These are phyloP conservation scores for Synergus japonicus DNA, from an alignment of 2,888 invertebrate species.

Conservation along the genomic window DNA sequence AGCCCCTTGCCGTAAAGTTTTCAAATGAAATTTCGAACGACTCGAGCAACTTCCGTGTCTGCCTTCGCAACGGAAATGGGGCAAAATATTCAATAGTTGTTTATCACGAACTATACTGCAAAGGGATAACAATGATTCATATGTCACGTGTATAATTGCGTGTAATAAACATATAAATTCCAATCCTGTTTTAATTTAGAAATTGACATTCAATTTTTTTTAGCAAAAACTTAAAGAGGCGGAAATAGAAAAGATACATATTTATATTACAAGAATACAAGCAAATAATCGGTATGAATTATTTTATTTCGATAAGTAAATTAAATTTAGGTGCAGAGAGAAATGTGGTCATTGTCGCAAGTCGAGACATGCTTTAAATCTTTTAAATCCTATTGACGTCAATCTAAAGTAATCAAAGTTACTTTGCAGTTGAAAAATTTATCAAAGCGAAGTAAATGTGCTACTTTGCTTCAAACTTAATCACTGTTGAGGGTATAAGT, in stretches of 20 bases:
- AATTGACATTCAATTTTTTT: neutral
- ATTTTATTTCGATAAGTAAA: neutral
- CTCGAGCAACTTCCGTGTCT: constrained; percentile 41
- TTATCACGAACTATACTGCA: constrained; percentile 37
- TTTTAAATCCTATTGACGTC: constrained; percentile 11
- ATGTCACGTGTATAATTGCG: constrained; percentile 18
- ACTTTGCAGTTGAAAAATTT: neutral
- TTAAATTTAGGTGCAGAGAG: neutral
- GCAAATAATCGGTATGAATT: no score
- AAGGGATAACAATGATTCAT: constrained; percentile 40
- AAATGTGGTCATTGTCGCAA: neutral
- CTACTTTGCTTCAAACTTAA: constrained; percentile 5
- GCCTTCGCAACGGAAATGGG: constrained; percentile 40
- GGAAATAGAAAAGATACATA: neutral
- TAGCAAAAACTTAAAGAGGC: neutral
- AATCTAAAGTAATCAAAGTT: neutral
- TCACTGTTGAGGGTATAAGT: neutral
- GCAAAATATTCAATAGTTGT: constrained; percentile 42
- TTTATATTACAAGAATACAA: no score
- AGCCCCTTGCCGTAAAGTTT: constrained; percentile 40
- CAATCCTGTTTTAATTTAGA: neutral
- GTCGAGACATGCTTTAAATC: neutral
- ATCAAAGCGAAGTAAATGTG: constrained; percentile 1
- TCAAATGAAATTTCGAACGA: constrained; percentile 41
- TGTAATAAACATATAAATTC: constrained; percentile 11